Base-by-base conservation (phyloP, 2,113 vertebrate species). In the Acrocephalus kingi region DNA sequence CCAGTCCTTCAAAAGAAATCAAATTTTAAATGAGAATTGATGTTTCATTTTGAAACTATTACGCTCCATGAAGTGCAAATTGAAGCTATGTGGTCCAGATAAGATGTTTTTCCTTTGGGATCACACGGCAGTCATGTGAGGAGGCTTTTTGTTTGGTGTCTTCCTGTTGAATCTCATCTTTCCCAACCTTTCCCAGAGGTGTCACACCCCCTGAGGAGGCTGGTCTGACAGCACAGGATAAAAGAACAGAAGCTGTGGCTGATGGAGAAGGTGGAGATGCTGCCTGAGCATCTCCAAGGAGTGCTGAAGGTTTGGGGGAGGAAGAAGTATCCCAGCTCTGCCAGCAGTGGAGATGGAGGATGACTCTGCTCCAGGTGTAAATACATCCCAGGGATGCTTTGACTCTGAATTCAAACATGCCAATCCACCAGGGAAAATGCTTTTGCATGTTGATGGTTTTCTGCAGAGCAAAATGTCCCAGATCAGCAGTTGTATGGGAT, bases 301-400 rank as follows among this genome's bases (percentile, higher is more conserved):
- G 37, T 3, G 3, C n/a, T 80, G 35, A 14, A 22, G 25, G 23
- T 54, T 15, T 33, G 12, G 15, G 13, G 15, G 20, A 61, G 51
- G 33, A 51, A 28, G 72, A 52, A 18, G 31, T 6, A 22, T 35
- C 15, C 22, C 39, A 39, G 49, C 33, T 69, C 25, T 51, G 23
- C 10, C 49, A 31, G 54, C 0, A 0, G 9, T 18, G 20, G 54
- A 59, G 28, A 3, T 21, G 2, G 2, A 48, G 12, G 48, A 14
- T 56, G 39, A 13, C 62, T 69, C 30, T 71, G 39, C 54, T 82
- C 37, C 37, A 8, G 1, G 0, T 22, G 12, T 66, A n/a, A 61
- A n/a, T 46, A 43, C 55, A 31, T 51, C 33, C 33, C 35, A 59
- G 39, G 2, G 2, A 11, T 51, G 41, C 61, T 90, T 51, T 31